Evolutionary conservation across 1,140 invertebrate species (phyloP), one percentile per base, ranked within the genome.

Genomic region (Hyles vespertilio): DNA sequence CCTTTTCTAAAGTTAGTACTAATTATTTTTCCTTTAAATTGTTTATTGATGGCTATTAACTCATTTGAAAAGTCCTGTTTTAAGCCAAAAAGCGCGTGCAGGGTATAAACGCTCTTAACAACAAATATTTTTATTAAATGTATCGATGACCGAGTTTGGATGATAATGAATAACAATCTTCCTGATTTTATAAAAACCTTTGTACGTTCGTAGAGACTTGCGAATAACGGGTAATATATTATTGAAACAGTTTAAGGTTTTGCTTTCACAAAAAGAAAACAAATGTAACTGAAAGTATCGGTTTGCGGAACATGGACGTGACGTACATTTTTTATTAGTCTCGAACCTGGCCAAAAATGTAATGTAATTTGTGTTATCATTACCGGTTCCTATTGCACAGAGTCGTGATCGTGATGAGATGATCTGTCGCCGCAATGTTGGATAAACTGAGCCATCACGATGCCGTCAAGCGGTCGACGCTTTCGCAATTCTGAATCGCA

Each of bases 361-460:
- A 59, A 51, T 53, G 58, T 68, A 62, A 69, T 66, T 70, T 61
- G 52, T 54, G 59, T 65, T 67, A 63, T 62, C 61, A 65, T 69
- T 64, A 68, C 59, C 47, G 61, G 63, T 76, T 63, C 57, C 67
- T 59, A 55, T 63, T 63, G 60, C 63, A 40, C n/a, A 62, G 63
- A 65, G 64, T 77, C 71, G 73, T 72, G 69, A 59, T 79, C 74
- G 72, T 76, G 70, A 78, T 73, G 67, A 69, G 58, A 65, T 65
- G 55, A 56, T 60, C 62, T 64, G 67, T 71, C 66, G 68, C 63
- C 61, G 69, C 68, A 72, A 62, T 63, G 51, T 70, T 72, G 56
- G 66, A 66, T 54, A 74, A 74, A 74, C 61, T 58, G 45, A 36
- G 55, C 49, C 43, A 57, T 56, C 59, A 65, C 63, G 63, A 68